These are phyloP conservation scores for Spongilla lacustris DNA, from an alignment of 37 sponge, comb jelly and placozoan genomes.

Conservation along the genomic window DNA sequence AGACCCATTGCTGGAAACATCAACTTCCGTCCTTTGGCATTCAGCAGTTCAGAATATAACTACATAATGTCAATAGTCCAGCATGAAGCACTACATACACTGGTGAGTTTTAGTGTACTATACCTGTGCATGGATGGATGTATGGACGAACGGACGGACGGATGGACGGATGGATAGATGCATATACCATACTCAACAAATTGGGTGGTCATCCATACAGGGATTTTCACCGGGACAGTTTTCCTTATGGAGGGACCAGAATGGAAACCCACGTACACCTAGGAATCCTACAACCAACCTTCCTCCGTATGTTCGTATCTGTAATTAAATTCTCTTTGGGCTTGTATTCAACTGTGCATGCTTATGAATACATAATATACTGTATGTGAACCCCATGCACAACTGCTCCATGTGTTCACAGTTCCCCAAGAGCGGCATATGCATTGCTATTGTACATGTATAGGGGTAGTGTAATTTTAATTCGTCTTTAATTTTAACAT, in stretches of 20 bases:
- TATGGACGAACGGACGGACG: no score
- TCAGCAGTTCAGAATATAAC: slow-evolving; percentile 17
- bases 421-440: no score
- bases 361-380: neutral
- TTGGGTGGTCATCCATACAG: no score
- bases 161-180: no score
- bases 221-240: slow-evolving; percentile 49
- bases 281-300: slow-evolving; percentile 25
- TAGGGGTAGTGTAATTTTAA: no score
- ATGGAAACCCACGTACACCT: slow-evolving; percentile 70
- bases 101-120: slow-evolving; percentile 50
- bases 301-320: slow-evolving; percentile 33
- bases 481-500: no score
- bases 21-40: slow-evolving; percentile 80
- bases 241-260: slow-evolving; percentile 75
- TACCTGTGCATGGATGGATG: no score
- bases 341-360: slow-evolving; percentile 17
- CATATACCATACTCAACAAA: no score
- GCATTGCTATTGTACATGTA: no score
- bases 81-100: slow-evolving; percentile 86
- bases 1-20: slow-evolving; percentile 81
- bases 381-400: no score
- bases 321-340: no score
- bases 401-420: no score
- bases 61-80: slow-evolving; percentile 50